Base-by-base conservation (phyloP, 2,888 invertebrate species). In the Leucoma salicis region DNA sequence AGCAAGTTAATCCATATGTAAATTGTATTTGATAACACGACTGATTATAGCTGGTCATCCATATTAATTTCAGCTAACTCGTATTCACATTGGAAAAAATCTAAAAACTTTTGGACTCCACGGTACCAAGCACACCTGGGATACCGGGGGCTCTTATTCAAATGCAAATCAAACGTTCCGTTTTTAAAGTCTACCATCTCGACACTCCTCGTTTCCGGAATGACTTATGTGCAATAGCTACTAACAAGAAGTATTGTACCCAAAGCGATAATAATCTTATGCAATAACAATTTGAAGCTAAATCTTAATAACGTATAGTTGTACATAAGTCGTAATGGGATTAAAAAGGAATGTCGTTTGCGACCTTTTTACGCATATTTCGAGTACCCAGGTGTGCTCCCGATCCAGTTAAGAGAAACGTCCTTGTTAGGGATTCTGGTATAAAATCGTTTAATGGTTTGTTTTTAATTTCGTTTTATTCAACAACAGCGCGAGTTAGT, bases 81-180 rank as follows among this genome's bases (percentile, higher is more conserved):
- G 45, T 55, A 51, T 63, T 48, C 46, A 59, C 46, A 48, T 54
- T 47, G 61, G 64, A 69, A 70, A 29, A 69, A 61, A 64, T 57
- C 63, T 55, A 65, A 70, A 82, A 81, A 79, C 72, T 80, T 81
- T 84, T 70, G 63, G 70, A 63, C 63, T 58, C 66, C 78, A 79
- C 75, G 78, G 78, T 87, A 86, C 86, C 66, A 60, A 62, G 80
- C 78, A 84, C 88, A 88, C 88, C 89, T 88, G 88, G 89, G 87
- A 82, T 83, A 86, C 86, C 82, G 69, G 83, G 86, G 87, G 86
- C 86, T 80, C 84, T 82, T 79, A 90, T 90, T 90, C 90, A 90
- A 89, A 90, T 90, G 90, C 89, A 90, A 90, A 90, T 90, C 89
- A 90, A 90, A 87, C 84, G 89, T 88, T 87, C 90, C 89, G 88